These are phyloP conservation scores for Amphipyra tragopoginis DNA, from an alignment of 2,888 invertebrate genomes.

Conservation along the genomic window DNA sequence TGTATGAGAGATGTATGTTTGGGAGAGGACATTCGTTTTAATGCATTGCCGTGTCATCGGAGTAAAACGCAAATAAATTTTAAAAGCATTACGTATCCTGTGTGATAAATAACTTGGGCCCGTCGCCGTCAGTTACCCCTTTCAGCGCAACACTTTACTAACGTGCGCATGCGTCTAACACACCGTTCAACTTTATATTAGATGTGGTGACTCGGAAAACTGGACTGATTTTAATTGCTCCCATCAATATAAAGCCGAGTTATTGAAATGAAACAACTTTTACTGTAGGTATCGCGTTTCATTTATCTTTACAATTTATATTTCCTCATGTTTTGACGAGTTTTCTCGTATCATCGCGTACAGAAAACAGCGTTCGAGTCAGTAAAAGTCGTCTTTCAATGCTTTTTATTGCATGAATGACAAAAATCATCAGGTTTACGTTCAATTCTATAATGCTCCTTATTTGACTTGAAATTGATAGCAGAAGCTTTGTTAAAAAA, in stretches of 20 bases:
- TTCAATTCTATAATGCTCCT: no score
- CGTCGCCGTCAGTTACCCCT: constrained; percentile 72
- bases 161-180: constrained; percentile 15
- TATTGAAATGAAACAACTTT: constrained; percentile 55
- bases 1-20: constrained; percentile 71
- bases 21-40: constrained; percentile 74
- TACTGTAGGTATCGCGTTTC: constrained; percentile 50
- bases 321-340: constrained; percentile 40
- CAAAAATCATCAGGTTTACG: no score
- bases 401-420: not conserved
- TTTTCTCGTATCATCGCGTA: constrained; percentile 38
- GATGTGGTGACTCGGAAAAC: constrained; percentile 44
- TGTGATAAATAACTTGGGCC: constrained; percentile 84
- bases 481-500: no score
- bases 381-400: constrained; percentile 10
- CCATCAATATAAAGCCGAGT: constrained; percentile 50
- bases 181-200: constrained; percentile 36
- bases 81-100: constrained; percentile 79
- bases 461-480: no score
- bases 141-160: constrained; percentile 65
- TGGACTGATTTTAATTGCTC: constrained; percentile 55
- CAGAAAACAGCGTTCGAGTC: constrained; percentile 19
- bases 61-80: constrained; percentile 86
- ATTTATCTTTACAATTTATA: constrained; percentile 53
- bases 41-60: constrained; percentile 71